Base-by-base conservation (phyloP, 1,140 invertebrate species). In the Phthorimaea operculella region DNA sequence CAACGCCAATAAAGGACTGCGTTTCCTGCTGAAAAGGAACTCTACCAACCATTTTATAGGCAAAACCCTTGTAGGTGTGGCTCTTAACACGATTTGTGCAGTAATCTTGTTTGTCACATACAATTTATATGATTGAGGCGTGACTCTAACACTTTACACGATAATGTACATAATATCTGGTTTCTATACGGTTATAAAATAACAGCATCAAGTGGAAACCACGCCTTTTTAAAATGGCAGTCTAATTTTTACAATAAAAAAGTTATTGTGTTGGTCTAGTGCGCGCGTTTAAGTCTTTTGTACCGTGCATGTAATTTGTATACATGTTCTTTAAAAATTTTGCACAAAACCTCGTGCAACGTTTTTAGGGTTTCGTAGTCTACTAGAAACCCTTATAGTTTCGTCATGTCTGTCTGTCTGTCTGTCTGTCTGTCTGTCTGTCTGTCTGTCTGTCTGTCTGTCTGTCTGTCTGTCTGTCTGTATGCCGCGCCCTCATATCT, bases 41-140 rank as follows among this genome's bases (percentile, higher is more conserved):
- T 17, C 53, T 51, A 63, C 52, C 49, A 51, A 58, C 51, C 47
- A 39, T 42, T 52, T 51, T 28, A 42, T 45, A 47, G 51, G 34
- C 16, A 17, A 47, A 28, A 8, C 45, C 54, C 55, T 53, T 57
- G 67, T 66, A 74, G 68, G 72, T 68, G 68, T 70, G 69, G 68
- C 66, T 62, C 55, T 65, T 73, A 77, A 74, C 64, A 70, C 56
- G 74, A 77, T 79, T 77, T 68, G 57, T 55, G 47, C 33, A 59
- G 52, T 78, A 72, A 81, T 79, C 71, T 64, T 58, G 42, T 63
- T 58, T 68, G 48, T 63, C 54, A 67, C 62, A 66, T 57, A 61
- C 58, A 63, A 63, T 63, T 55, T 64, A 64, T 71, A 69, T 66
- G 67, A 60, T 60, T 54, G 47, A 74, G 73, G 71, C 66, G 73